phyloP scores from a whole-genome alignment of 1,140 invertebrate species.

The Rhopalosiphum padi region DNA sequence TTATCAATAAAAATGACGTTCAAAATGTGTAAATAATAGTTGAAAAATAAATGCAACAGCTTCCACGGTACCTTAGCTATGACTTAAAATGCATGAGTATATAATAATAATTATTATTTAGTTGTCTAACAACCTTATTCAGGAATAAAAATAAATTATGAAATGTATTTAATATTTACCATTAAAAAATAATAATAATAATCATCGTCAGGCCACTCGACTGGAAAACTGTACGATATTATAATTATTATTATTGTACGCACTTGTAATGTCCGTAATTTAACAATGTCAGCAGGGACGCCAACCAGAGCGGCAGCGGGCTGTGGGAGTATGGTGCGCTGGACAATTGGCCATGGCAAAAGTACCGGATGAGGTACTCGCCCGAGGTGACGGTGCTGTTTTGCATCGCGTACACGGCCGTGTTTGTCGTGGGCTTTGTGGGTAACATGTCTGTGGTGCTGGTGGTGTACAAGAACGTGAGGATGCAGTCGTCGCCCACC shows the following conservation, averaged over 20 bases:
- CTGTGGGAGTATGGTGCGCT: background rate
- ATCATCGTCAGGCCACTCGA: too few species aligned
- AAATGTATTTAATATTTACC: background rate
- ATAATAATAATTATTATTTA: background rate
- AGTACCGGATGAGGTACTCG: conserved; percentile 68
- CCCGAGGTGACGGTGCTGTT: conserved; percentile 81
- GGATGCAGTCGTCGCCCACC: conserved; percentile 74
- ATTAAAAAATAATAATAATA: too few species aligned
- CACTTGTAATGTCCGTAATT: background rate
- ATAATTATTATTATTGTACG: background rate
- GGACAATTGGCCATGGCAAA: conserved; percentile 27
- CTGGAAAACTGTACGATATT: background rate
- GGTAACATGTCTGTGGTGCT: conserved; percentile 90
- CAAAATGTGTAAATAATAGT: too few species aligned
- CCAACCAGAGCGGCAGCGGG: background rate
- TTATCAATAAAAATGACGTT: too few species aligned
- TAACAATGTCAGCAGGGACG: background rate
- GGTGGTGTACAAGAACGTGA: conserved; percentile 84
- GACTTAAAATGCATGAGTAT: too few species aligned
- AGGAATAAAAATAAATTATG: background rate
- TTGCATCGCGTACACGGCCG: conserved; percentile 81
- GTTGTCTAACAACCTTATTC: background rate
- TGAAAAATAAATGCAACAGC: too few species aligned
- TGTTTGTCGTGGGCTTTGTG: conserved; percentile 84
- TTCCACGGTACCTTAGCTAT: too few species aligned